Evolutionary conservation across 2,888 invertebrate species (phyloP).

Genomic region (Eremobia ochroleuca): DNA sequence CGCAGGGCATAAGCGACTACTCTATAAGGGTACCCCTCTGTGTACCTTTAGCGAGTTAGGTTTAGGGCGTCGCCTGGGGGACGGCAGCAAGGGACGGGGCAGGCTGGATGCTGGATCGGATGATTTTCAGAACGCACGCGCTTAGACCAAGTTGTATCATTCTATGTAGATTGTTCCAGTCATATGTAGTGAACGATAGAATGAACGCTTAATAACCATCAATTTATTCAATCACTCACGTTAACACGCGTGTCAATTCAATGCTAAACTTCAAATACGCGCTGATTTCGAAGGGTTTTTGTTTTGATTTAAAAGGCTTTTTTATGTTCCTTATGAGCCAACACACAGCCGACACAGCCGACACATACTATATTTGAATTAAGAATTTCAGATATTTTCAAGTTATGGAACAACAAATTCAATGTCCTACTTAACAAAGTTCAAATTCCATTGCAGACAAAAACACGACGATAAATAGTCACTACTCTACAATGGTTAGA

Average conservation of each 20-base stretch:
- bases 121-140: not conserved
- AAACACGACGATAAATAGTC: not conserved
- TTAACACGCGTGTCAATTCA: conserved; percentile 42
- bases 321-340: not conserved
- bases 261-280: conserved; percentile 30
- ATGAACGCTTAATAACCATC: conserved; percentile 46
- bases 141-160: conserved; percentile 33
- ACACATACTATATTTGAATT: too few species aligned
- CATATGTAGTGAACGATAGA: conserved; percentile 29
- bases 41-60: not conserved
- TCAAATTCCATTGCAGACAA: not conserved
- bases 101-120: too few species aligned
- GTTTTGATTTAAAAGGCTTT: conserved; percentile 33
- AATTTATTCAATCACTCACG: conserved; percentile 55
- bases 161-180: conserved; percentile 15
- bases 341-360: too few species aligned
- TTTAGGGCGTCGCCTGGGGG: not conserved
- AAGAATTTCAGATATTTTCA: too few species aligned
- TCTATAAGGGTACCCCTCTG: too few species aligned
- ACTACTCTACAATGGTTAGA: too few species aligned
- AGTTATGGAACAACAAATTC: too few species aligned
- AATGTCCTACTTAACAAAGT: too few species aligned
- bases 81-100: not conserved
- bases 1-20: too few species aligned
- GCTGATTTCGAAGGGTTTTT: conserved; percentile 39